These are phyloP conservation scores for Pedionomus torquatus DNA, from an alignment of 2,113 vertebrate genomes.

Conservation along the genomic window DNA sequence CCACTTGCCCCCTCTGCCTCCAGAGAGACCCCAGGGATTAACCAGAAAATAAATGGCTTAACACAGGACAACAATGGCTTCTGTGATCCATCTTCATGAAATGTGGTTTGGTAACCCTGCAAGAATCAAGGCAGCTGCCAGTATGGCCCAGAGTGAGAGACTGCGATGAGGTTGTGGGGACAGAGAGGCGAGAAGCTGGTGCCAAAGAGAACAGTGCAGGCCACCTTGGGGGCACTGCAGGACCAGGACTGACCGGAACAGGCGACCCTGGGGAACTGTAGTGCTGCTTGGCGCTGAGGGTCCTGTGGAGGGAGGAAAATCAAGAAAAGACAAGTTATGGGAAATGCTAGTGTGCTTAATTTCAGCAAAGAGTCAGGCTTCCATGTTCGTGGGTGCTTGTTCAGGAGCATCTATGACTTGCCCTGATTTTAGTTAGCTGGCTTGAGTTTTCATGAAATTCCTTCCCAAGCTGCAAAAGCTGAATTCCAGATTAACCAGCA, in stretches of 20 bases:
- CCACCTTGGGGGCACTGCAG: background rate
- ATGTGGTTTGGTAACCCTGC: conserved; percentile 4
- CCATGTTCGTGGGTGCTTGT: background rate
- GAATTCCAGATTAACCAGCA: background rate
- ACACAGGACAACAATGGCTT: background rate
- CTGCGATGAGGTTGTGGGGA: background rate
- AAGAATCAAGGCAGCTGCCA: background rate
- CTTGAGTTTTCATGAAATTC: background rate
- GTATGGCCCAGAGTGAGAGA: background rate
- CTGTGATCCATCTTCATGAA: background rate
- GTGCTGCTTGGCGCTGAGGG: background rate
- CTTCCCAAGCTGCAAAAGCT: background rate
- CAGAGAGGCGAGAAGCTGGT: rapidly evolving
- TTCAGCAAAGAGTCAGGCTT: background rate
- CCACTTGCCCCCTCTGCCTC: background rate
- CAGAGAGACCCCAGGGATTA: background rate
- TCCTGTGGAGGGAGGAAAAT: background rate
- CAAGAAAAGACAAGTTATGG: background rate
- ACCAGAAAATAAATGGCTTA: conserved; percentile 5
- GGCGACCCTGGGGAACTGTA: background rate
- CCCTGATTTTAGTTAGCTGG: background rate
- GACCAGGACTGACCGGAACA: rapidly evolving
- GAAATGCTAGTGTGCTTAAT: background rate
- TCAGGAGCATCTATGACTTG: background rate
- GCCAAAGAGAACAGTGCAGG: background rate